Evolutionary conservation across 2,797 vertebrate genomes (phyloP), one percentile per base, ranked within the genome.

Genomic region (Pygocentrus nattereri): DNA sequence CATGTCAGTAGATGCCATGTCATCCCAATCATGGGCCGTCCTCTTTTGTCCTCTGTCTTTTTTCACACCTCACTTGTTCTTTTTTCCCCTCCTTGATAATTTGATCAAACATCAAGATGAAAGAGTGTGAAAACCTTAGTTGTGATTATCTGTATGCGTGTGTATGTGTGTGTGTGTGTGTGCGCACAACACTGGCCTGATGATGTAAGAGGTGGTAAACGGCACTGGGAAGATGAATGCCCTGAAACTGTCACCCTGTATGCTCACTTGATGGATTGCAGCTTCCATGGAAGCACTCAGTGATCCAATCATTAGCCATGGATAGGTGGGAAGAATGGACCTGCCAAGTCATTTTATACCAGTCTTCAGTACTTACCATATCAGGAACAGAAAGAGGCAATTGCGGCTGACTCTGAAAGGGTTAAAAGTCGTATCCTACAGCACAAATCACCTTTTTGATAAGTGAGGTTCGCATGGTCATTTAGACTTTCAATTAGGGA

Each of bases 161-260:
- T 64, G 58, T 79, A n/a, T n/a, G 41, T 31, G 71, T 59, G 30
- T 50, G n/a, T 0, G 27, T 61, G 54, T n/a, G 58, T 58, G 62
- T 72, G 69, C 56, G 58, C 62, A 41, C 67, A 23, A 72, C 30
- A 61, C 67, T 50, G 67, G 74, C 64, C 67, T 85, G 52, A 72
- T 82, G 85, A 86, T 86, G 81, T 76, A 87, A 85, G 70, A 78
- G 78, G 50, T 82, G 77, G 85, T 67, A 81, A 82, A 82, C 59
- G 70, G 52, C 78, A 78, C 38, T 30, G 23, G 75, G 79, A 76
- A 76, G 65, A 72, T 78, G 52, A 38, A 58, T 31, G 80, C 78
- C 74, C 80, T 79, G 77, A 77, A 80, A 81, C 74, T 65, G 80
- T 78, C 74, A 84, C 23, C 31, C 31, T 50, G 38, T 21, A 78